Conservation (phyloP, 2,113 vertebrate genomes). For the Myiagra hebetior region DNA sequence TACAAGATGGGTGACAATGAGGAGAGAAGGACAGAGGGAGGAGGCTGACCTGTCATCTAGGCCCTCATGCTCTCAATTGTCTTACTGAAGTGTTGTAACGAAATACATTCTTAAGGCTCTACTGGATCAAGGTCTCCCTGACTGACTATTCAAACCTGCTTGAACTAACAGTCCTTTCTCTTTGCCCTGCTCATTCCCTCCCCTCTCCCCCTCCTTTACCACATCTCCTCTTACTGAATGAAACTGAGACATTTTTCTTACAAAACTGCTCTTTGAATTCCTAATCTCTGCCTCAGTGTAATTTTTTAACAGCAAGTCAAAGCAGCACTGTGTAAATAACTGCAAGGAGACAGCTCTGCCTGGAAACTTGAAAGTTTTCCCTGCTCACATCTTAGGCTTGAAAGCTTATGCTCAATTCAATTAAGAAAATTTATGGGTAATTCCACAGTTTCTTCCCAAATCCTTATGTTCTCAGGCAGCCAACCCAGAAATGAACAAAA, state of each 20-base stretch:
- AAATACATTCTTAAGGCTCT: not conserved
- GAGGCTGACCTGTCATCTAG: not conserved
- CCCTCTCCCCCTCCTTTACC: not conserved
- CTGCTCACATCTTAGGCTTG: not conserved
- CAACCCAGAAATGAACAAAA: conserved; percentile 25
- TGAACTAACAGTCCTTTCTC: not conserved
- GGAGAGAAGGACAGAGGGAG: not conserved
- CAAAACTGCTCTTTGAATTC: conserved; percentile 36
- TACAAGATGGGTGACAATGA: fast-evolving
- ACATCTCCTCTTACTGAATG: not conserved
- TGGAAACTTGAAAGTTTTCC: conserved; percentile 31
- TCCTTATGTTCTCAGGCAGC: conserved; percentile 22
- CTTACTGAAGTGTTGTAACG: not conserved
- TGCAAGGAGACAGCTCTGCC: conserved; percentile 29
- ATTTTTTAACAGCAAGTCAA: conserved; percentile 25
- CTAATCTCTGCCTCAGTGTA: conserved; percentile 12
- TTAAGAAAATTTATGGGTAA: conserved; percentile 53
- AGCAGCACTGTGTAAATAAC: conserved; percentile 48
- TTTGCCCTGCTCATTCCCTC: not conserved
- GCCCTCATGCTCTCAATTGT: not conserved
- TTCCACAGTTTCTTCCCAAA: conserved; percentile 42
- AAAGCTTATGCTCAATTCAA: conserved; percentile 31
- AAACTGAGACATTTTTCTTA: not conserved
- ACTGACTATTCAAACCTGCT: not conserved
- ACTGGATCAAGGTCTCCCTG: not conserved